Base-by-base conservation (phyloP, 2,797 vertebrate species). In the Halcyon leucocephala region DNA sequence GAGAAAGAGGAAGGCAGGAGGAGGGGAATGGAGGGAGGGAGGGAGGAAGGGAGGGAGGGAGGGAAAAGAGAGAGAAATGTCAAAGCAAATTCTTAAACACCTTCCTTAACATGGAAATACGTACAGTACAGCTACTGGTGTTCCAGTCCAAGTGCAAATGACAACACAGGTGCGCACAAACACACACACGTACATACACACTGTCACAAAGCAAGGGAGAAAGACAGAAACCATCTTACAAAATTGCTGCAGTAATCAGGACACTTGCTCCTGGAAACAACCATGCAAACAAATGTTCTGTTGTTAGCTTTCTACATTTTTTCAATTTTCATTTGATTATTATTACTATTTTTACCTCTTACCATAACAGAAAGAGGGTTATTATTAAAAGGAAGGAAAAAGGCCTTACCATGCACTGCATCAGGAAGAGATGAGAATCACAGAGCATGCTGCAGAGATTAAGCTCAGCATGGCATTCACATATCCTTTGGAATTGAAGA, bases 391-490 rank as follows among this genome's bases (percentile, higher is more conserved):
- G 81, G 78, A 88, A 89, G 80, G 84, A 77, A 96, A 97, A 96
- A 94, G 97, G 97, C 97, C 98, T 98, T 99, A 99, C 99, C 99
- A 98, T 98, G 98, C 98, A 99, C 97, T 98, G 99, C 99, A 99
- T 99, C 99, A 99, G 99, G 99, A 99, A 98, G 98, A 99, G 98
- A 97, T 98, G 97, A 98, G 98, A 98, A 98, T 98, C 98, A 98
- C 97, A 97, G 97, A 98, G 98, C 98, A 98, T 98, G 98, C 98
- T 98, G 99, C 96, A 97, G 97, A 97, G 97, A 97, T 94, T 96
- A 95, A 95, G 95, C 91, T 95, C 96, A 97, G 96, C 97, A 97
- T 97, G 95, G 94, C 94, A 95, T 94, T 96, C 96, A 95, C 93
- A 95, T 93, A 95, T 96, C 95, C 95, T 95, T 78, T 97, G 70